These are phyloP conservation scores for Acutogordius australiensis DNA, from an alignment of 2,888 invertebrate species.

Conservation along the genomic window DNA sequence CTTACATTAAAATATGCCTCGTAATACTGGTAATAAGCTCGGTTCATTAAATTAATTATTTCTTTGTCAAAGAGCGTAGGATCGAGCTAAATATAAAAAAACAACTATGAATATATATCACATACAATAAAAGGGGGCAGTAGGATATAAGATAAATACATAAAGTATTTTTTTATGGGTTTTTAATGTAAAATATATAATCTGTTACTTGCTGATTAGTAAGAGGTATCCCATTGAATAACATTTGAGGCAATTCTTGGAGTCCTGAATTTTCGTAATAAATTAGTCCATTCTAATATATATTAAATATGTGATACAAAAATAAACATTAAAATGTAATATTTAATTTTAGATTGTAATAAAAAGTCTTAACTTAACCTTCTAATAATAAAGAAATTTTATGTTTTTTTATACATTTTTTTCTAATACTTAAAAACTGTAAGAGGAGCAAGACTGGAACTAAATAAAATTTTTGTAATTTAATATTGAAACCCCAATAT, in stretches of 20 bases:
- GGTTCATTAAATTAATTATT: not conserved
- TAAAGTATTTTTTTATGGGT: not conserved
- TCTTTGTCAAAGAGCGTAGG: not conserved
- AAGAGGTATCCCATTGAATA: not conserved
- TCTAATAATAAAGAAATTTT: too few species aligned
- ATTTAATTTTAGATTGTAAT: too few species aligned
- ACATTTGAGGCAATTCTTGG: not conserved
- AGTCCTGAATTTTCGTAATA: not conserved
- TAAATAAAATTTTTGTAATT: too few species aligned
- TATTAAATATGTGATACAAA: too few species aligned
- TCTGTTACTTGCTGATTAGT: slow-evolving; percentile 1
- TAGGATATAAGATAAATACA: too few species aligned
- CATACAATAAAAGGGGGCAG: too few species aligned
- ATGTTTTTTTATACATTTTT: too few species aligned
- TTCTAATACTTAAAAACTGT: too few species aligned
- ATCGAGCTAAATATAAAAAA: not conserved
- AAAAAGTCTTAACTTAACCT: too few species aligned
- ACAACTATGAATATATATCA: not conserved
- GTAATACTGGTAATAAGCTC: not conserved
- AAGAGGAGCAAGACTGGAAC: too few species aligned
- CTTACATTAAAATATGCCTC: slow-evolving; percentile 7
- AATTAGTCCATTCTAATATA: not conserved
- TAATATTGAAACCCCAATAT: too few species aligned
- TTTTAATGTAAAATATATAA: not conserved
- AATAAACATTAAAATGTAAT: too few species aligned